Base-by-base conservation (phyloP, 2,888 invertebrate genomes). In the Caenorhabditis drosophilae region DNA sequence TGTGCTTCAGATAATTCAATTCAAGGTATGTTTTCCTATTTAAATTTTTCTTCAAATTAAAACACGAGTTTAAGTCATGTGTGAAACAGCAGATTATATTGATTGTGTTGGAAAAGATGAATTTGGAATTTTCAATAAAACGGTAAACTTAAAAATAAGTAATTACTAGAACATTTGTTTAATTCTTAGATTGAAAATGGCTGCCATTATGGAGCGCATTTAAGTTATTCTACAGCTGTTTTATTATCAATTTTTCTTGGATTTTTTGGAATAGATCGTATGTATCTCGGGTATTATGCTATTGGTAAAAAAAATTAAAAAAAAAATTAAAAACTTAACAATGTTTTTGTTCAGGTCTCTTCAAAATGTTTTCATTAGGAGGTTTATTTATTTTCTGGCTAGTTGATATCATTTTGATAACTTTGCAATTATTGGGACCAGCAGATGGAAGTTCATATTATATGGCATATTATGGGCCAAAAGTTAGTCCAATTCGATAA, bases 211-310 rank as follows among this genome's bases (percentile, higher is more conserved):
- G 60, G 59, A n/a, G 58, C 70, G 12, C 63, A 72, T 22, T 23
- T 59, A 0, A 56, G 57, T 38, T 71, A 74, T 49, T 47, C 69
- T 12, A 76, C 72, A 7, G 90, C 97, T 0, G 86, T 98, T 42
- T 85, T 97, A 34, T 87, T 98, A 4, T 97, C 97, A 0, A 91
- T 98, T 48, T 98, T 98, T 84, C 87, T 97, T 57, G 98, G 98
- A 26, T 94, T 96, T 92, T 93, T 98, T 86, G 98, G 98, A 18
- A 88, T 92, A 23, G 98, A 98, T 84, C 88, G 98, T 63, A 96
- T 98, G 85, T 98, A 98, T 84, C 87, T 98, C n/a, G 98, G 98
- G 26, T 97, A 97, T 85, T 94, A 93, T 51, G 96, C 93, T 1
- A 89, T 97, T 73, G 97, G 87, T 85, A 62, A 73, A 34, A 27